A percentile compares a stretch with the other conserved stretches of the same genome.
These are phyloP conservation scores for Holacanthella duospinosa DNA, from an alignment of 2,888 invertebrate species.

Conservation along the genomic window DNA sequence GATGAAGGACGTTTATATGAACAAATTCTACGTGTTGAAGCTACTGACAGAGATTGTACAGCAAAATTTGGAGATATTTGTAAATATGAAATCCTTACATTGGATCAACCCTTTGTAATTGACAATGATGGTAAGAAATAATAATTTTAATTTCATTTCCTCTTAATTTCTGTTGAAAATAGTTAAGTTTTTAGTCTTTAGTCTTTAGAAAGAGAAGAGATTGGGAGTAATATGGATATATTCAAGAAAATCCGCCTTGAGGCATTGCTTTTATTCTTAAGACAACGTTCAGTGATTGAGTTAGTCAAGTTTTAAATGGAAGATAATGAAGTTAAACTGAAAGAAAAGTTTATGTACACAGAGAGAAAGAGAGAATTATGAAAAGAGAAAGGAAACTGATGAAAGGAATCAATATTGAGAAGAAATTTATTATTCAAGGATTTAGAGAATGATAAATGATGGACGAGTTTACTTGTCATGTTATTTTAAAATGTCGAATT, in stretches of 20 bases:
- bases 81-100: conserved; percentile 90
- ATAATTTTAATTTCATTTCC: too few relatives aligned
- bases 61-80: conserved; percentile 90
- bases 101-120: conserved; percentile 80
- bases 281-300: background rate
- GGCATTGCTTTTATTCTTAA: background rate
- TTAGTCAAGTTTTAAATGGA: conserved; percentile 4
- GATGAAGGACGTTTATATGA: conserved; percentile 84
- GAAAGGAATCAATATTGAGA: background rate
- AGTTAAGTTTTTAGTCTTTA: background rate
- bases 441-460: conserved; percentile 1
- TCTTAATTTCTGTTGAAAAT: too few relatives aligned
- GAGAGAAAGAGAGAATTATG: background rate
- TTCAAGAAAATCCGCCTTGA: background rate
- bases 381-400: background rate
- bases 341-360: background rate
- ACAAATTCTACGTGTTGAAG: conserved; percentile 81
- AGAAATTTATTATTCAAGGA: background rate
- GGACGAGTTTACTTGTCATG: background rate
- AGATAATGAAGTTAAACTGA: background rate
- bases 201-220: background rate
- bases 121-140: conserved; percentile 67
- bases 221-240: background rate
- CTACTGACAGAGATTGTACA: conserved; percentile 89
- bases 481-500: background rate